Conservation (phyloP, 2,888 invertebrate species). For the Cheilosia urbana region DNA sequence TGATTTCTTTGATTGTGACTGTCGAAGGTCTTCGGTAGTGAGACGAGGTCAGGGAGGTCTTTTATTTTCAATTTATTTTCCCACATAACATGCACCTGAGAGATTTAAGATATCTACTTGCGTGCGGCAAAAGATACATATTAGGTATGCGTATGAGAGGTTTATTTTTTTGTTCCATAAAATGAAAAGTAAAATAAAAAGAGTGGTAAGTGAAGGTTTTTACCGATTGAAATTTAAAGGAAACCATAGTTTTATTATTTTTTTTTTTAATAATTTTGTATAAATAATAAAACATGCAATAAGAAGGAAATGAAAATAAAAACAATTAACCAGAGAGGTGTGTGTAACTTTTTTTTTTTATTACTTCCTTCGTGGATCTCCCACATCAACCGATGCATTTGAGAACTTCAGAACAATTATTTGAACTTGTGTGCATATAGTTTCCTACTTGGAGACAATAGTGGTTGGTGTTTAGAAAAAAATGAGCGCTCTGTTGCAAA, state of each 20-base stretch:
- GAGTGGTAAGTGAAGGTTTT: not conserved
- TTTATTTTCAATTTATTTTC: conserved; percentile 17
- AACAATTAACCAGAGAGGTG: not conserved
- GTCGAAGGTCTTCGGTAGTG: not conserved
- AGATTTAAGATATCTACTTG: not conserved
- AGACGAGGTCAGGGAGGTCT: conserved; percentile 24
- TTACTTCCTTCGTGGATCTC: not conserved
- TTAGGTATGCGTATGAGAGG: not conserved
- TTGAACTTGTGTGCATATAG: no score
- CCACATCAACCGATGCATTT: no score
- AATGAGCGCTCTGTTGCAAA: no score
- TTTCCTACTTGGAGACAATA: no score
- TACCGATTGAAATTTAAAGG: conserved; percentile 1
- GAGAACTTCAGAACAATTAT: no score
- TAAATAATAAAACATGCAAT: not conserved
- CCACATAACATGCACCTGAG: not conserved
- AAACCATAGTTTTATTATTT: not conserved
- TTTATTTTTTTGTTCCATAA: not conserved
- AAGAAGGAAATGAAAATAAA: not conserved
- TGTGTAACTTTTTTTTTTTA: not conserved
- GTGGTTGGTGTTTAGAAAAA: no score
- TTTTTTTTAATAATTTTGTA: not conserved
- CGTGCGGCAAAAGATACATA: not conserved
- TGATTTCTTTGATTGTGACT: not conserved
- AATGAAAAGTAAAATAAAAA: not conserved